Percentiles rank a stretch among this genome's conserved stretches.
Evolutionary conservation across 2,888 invertebrate species (phyloP).

Genomic region (Ophion obscuratus): DNA sequence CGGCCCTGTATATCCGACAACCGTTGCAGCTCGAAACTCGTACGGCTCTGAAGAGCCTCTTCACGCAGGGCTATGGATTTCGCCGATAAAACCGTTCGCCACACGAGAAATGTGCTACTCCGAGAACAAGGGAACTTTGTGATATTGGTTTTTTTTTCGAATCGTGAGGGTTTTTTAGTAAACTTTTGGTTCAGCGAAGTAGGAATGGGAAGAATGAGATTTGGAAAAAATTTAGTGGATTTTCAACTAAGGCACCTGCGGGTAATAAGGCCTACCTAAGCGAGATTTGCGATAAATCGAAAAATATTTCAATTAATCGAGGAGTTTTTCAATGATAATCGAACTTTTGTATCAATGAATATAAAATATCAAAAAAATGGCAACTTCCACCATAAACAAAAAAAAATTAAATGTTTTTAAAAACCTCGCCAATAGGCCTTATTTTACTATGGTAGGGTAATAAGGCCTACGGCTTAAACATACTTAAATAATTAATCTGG

Average conservation of each 20-base stretch:
- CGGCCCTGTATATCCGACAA: conserved; percentile 50
- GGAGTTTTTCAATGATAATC: too few relatives aligned
- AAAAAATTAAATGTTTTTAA: too few relatives aligned
- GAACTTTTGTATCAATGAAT: too few relatives aligned
- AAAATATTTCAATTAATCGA: too few relatives aligned
- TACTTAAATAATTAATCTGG: too few relatives aligned
- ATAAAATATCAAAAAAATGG: too few relatives aligned
- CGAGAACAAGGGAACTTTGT: conserved; percentile 13
- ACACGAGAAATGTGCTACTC: conserved; percentile 13
- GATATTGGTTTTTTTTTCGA: conserved; percentile 5
- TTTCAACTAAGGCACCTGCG: neutral
- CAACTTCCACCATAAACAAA: too few relatives aligned
- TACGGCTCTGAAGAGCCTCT: conserved; percentile 58
- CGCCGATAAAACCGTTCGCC: conserved; percentile 43
- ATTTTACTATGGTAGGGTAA: too few relatives aligned
- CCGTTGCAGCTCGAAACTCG: conserved; percentile 47
- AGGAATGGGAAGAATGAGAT: neutral
- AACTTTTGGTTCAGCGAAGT: neutral
- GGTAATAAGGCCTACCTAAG: too few relatives aligned
- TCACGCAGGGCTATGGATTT: conserved; percentile 49
- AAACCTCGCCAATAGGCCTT: too few relatives aligned
- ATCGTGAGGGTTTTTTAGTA: neutral
- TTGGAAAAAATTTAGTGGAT: neutral
- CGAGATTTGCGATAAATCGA: too few relatives aligned
- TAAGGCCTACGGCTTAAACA: too few relatives aligned